Evolutionary conservation across 1,140 invertebrate genomes (phyloP), one percentile per base, ranked within the genome.

Genomic region (Leptinotarsa undecemlineata): DNA sequence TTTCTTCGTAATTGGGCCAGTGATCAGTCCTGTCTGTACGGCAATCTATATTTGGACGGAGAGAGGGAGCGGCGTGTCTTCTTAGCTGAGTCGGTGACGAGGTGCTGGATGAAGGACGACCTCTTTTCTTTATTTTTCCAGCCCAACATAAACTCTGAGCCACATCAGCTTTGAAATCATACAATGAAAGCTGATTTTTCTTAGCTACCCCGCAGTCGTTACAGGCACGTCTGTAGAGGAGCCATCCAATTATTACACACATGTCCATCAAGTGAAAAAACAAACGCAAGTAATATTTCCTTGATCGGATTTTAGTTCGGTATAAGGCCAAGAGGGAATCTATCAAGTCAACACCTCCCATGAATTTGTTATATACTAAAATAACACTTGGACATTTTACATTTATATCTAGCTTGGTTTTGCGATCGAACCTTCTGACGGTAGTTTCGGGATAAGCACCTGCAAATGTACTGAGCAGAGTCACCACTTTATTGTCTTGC

Each of bases 401-500:
- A 4, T 57, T 21, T 51, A 69, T 47, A 26, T 20, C n/a, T 17
- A 4, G 8, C 48, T 69, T 69, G 4, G 13, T 17, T 47, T 69
- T 69, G 4, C 33, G 5, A n/a, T 47, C 13, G 48, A 47, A 69
- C 3, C 68, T 14, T n/a, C 48, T 5, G 8, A 47, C 14, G 33
- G 11, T 69, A 47, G 21, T 42, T 15, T 15, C n/a, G 8, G 68
- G 68, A 8, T 51, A 4, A 62, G 6, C 61, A 19, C 77, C 77
- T 73, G 77, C 72, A 75, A 79, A 82, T 71, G 80, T 82, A 13
- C 78, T 81, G 72, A 79, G 74, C 20, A 82, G 70, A 77, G 73
- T 78, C 60, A 82, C 80, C 1, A 77, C 73, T 76, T 80, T 82
- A 76, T 81, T 83, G 48, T 82, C 79, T 76, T 81, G 79, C 82